Conservation (phyloP, 1,140 invertebrate species). For the Formica selysi region DNA sequence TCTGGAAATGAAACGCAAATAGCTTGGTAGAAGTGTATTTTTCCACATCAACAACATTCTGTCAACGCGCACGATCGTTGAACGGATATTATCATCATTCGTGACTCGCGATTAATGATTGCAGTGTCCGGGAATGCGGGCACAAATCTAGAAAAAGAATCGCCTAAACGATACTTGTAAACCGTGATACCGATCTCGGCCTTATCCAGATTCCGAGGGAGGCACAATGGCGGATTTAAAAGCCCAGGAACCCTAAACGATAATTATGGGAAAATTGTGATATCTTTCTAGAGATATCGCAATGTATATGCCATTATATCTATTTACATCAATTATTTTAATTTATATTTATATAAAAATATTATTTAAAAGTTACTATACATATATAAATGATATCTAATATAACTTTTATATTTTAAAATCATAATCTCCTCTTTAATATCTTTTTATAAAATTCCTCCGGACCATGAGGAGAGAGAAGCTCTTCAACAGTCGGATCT, state of each 20-base stretch:
- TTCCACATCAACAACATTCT: conserved; percentile 56
- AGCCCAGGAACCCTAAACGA: neutral
- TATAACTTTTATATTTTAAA: too few species aligned
- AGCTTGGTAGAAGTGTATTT: conserved; percentile 51
- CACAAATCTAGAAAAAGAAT: conserved; percentile 29
- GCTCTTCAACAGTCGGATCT: neutral
- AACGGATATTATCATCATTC: conserved; percentile 14
- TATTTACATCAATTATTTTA: too few species aligned
- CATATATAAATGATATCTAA: too few species aligned
- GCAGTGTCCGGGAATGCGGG: neutral
- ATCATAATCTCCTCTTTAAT: too few species aligned
- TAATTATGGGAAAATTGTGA: too few species aligned
- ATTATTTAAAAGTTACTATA: too few species aligned
- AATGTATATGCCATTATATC: too few species aligned
- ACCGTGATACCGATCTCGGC: conserved; percentile 5
- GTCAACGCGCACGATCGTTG: conserved; percentile 62
- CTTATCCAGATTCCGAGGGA: neutral
- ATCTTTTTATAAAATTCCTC: too few species aligned
- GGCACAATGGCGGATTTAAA: neutral
- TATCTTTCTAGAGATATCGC: too few species aligned
- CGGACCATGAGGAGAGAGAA: too few species aligned
- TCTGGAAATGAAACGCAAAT: conserved; percentile 53
- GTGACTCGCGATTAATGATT: conserved; percentile 22
- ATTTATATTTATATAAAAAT: too few species aligned
- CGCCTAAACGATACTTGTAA: neutral